phyloP scores from a whole-genome alignment of 1,140 invertebrate genomes.

The Bombyx mandarina region DNA sequence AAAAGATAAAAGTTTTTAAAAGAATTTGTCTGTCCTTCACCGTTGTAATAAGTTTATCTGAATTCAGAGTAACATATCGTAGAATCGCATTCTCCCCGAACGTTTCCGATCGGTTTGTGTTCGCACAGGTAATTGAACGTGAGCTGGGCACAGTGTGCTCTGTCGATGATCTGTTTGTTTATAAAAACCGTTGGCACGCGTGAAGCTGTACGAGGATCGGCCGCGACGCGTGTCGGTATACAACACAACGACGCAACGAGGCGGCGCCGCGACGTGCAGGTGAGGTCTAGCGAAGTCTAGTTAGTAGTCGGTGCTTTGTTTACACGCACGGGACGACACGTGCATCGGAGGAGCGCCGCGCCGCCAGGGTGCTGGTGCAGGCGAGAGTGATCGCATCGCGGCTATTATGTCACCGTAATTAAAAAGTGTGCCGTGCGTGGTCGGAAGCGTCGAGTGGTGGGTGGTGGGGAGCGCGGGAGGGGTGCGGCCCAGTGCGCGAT shows the following conservation, averaged over 20 bases:
- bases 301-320: constrained; percentile 20
- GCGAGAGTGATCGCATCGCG: constrained; percentile 38
- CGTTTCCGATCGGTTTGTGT: neutral
- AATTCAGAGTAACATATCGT: neutral
- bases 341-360: constrained; percentile 22
- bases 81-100: neutral
- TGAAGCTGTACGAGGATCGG: neutral
- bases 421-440: constrained; percentile 27
- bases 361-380: neutral
- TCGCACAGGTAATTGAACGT: too few species aligned
- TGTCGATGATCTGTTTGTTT: too few species aligned
- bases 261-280: neutral
- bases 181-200: neutral
- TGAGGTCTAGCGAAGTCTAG: constrained; percentile 6
- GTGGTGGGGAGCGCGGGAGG: constrained; percentile 15
- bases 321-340: constrained; percentile 29
- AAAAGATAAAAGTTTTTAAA: neutral
- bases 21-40: neutral
- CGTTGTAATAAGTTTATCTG: neutral
- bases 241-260: neutral
- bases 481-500: constrained; percentile 15
- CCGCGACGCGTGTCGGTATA: neutral
- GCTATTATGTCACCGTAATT: constrained; percentile 46
- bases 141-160: too few species aligned
- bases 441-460: constrained; percentile 9